These are phyloP conservation scores for Choloepus hoffmanni DNA, from an alignment of 2,113 vertebrate genomes.

Conservation along the genomic window DNA sequence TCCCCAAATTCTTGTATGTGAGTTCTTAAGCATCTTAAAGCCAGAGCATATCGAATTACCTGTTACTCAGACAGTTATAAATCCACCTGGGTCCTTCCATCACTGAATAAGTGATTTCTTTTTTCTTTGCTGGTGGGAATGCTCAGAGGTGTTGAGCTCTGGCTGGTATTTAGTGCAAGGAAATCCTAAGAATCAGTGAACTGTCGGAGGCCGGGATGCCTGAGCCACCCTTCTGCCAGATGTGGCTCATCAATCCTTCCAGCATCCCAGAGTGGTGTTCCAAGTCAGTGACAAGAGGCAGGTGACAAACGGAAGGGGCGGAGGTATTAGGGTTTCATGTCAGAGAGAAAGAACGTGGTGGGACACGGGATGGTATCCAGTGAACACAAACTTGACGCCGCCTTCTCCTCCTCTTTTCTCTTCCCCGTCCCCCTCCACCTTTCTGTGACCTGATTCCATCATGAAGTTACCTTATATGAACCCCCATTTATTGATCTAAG, in stretches of 20 bases:
- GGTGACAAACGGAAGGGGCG: not conserved
- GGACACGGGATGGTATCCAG: not conserved
- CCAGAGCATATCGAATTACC: conserved; percentile 2
- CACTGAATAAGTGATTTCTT: not conserved
- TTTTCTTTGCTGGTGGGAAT: not conserved
- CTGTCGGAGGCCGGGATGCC: not conserved
- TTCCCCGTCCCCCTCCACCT: not conserved
- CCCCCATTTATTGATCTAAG: not conserved
- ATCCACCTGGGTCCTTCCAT: not conserved
- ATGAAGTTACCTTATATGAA: not conserved
- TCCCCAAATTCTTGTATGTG: not conserved
- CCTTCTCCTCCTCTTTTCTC: not conserved
- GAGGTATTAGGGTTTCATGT: not conserved
- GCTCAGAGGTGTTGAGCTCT: not conserved
- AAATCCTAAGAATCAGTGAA: not conserved
- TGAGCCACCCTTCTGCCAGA: not conserved
- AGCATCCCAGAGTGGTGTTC: not conserved
- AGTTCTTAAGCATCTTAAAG: conserved; percentile 18
- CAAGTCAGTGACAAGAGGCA: not conserved
- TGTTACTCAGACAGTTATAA: not conserved
- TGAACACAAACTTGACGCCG: not conserved
- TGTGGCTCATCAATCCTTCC: not conserved
- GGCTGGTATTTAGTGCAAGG: not conserved
- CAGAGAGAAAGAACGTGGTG: not conserved
- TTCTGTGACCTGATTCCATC: not conserved